Evolutionary conservation across 1,140 invertebrate species (phyloP), one percentile per base, ranked within the genome.

Genomic region (Drosophila fuyamai): DNA sequence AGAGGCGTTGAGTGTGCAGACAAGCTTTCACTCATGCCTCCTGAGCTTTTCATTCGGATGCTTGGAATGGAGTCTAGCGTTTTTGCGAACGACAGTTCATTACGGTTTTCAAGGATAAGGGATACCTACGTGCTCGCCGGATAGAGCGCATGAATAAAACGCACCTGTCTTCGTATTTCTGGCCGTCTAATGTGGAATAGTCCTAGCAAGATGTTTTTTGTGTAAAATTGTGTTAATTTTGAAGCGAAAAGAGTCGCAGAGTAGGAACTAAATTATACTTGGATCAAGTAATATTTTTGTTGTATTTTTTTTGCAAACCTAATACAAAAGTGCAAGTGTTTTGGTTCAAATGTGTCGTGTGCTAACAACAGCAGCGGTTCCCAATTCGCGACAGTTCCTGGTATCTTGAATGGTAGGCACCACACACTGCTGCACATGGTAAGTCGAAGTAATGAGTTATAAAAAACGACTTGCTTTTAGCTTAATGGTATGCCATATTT

Each of bases 71-170:
- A 66, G 57, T 62, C 56, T 46, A 72, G 48, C 66, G 55, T 62
- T 63, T 71, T 71, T 67, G 63, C 60, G 36, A 63, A 66, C 75
- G 65, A 51, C 83, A 86, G 81, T 84, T 84, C 81, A 84, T 85
- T 86, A 79, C 82, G 67, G 75, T 85, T 86, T 71, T 78, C 82
- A 86, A 79, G 78, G 75, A 85, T 86, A 81, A 56, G 70, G 78
- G 82, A 79, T 75, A 80, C 50, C 82, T 58, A 81, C 75, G 82
- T 86, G 65, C 75, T 76, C 66, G 48, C 51, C 46, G 38, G 32
- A 36, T 9, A 63, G 78, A 57, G 57, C 81, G 81, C 62, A 70
- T 47, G 47, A 63, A 75, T 29, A 32, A 56, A 51, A 46, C 41
- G 32, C 27, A 48, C 27, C 36, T 0, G 8, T 10, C 63, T 29